Base-by-base conservation (phyloP, 2,797 vertebrate genomes). In the Tokudaia tokunoshimensis region DNA sequence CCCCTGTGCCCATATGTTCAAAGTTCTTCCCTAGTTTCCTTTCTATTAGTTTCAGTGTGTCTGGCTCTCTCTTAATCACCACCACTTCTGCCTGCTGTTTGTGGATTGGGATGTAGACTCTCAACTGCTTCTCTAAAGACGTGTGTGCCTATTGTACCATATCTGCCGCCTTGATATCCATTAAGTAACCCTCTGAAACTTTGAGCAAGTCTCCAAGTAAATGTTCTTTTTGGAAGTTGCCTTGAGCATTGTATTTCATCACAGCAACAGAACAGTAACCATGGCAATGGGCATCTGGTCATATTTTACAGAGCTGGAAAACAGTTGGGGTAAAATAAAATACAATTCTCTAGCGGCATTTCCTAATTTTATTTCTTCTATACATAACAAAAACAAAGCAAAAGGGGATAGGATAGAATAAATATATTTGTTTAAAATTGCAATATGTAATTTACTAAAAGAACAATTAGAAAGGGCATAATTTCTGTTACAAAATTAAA, bases 261-360 rank as follows among this genome's bases (percentile, higher is more conserved):
- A 61, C 24, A 82, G 13, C 55, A 82, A 61, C 15, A 82, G n/a
- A 37, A 37, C 79, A 15, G 24, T 82, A 82, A 61, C 22, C 13
- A 61, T 88, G 82, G 20, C 86, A 93, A 89, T 86, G 26, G 89
- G 20, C 13, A 92, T 88, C 50, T 75, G 55, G 29, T 65, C 31
- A 34, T 47, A 50, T 17, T 63, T 81, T 26, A 80, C 26, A 47
- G 17, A 41, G 17, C 55, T 50, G 17, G 70, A 75, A 59, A 59
- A 10, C 37, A 3, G 3, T 44, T 47, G 63, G 61, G 83, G 22
- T 20, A 37, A 86, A 14, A 63, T 41, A n/a, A 94, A 72, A 24
- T 55, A 13, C 8, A 57, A 74, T 10, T 9, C 1, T 15, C 26
- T 65, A 90, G 31, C 34, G 57, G 83, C 37, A 63, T 52, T 41